A percentile compares a stretch with the other conserved stretches of the same genome.
Conservation (phyloP, 2,113 vertebrate genomes). For the Erythrocercus mccallii region DNA sequence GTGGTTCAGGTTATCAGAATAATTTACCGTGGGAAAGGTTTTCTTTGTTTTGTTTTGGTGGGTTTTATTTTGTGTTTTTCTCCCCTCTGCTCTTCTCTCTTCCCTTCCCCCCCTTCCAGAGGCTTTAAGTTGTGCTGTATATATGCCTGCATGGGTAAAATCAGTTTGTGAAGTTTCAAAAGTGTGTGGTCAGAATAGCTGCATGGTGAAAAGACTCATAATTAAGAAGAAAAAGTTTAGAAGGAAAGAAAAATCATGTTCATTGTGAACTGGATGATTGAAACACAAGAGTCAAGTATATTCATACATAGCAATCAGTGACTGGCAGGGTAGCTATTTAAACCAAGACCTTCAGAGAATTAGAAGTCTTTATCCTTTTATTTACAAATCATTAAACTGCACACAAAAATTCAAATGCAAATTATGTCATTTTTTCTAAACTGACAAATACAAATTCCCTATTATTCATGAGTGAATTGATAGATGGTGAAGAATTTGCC, state of each 20-base stretch:
- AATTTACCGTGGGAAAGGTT: neutral
- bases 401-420: neutral
- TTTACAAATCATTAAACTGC: neutral
- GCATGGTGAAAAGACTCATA: neutral
- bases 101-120: fast-evolving
- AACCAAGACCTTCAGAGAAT: neutral
- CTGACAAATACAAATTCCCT: neutral
- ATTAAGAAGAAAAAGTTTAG: neutral
- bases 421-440: neutral
- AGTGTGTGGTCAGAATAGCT: neutral
- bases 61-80: neutral
- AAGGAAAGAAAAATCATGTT: neutral
- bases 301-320: neutral
- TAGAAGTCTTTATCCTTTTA: neutral
- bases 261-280: neutral
- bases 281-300: neutral
- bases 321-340: neutral
- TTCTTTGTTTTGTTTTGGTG: neutral
- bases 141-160: neutral
- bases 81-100: neutral
- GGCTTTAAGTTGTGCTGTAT: neutral
- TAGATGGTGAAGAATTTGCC: neutral
- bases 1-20: neutral
- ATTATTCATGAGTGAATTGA: neutral
- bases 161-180: neutral